Base-by-base conservation (phyloP, 2,113 vertebrate genomes). In the Rhea pennata region DNA sequence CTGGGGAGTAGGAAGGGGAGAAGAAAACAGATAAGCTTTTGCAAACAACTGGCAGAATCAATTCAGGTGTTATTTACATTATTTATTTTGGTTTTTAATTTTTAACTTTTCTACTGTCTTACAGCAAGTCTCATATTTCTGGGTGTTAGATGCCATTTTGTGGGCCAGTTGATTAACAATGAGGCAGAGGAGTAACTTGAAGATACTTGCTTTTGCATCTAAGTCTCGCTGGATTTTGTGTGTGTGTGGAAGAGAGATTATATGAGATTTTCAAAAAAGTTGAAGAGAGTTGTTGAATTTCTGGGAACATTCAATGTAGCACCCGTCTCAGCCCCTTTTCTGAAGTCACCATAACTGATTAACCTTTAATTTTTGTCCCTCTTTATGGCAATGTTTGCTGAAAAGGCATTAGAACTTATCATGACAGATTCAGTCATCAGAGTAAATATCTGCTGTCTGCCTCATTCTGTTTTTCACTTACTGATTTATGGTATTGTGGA, bases 401-500 rank as follows among this genome's bases (percentile, higher is more conserved):
- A 92, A 90, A 73, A 87, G 73, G 29, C 88, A 66, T 79, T 66
- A 96, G 72, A 89, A 90, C 92, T 94, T 97, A 66, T 81, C 87
- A 72, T 66, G 87, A 92, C 59, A 87, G 12, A 10, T 78, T 92
- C 73, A 87, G 76, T 85, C 87, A 89, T 75, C 79, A 92, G 36
- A 93, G 56, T 83, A 91, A 97, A 51, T 92, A 84, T 91, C 31
- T 95, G 23, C 75, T 95, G 16, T 66, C 58, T 88, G 33, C 62
- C 39, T 92, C 80, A 56, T 62, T 92, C 91, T 97, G 91, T 0
- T 42, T 96, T 87, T 94, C 75, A 93, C 88, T 69, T 87, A 88
- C 54, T 97, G 94, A 88, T 91, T 95, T 85, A 96, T 90, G 79
- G 87, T 83, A 36, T 73, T 96, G 44, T 42, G 40, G 81, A 77